A percentile compares a stretch with the other conserved stretches of the same genome.
Conservation (phyloP, 2,888 invertebrate species). For the Amphipyra tragopoginis region DNA sequence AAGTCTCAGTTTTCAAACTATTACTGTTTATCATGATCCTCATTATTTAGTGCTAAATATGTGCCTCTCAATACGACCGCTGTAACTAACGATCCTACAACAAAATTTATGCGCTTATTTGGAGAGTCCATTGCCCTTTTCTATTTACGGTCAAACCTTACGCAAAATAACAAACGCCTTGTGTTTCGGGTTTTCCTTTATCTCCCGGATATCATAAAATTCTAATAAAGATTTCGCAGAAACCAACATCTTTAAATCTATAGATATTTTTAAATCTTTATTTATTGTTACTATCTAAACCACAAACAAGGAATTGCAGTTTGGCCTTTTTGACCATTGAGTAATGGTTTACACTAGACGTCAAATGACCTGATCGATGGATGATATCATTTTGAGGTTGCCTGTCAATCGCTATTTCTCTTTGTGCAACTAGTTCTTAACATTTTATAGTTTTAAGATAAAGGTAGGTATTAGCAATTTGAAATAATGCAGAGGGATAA, state of each 20-base stretch:
- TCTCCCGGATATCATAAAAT: constrained; percentile 16
- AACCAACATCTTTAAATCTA: background rate
- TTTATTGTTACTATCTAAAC: background rate
- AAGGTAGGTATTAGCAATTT: no score
- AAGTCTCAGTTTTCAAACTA: no score
- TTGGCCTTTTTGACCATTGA: constrained; percentile 27
- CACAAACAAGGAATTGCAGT: constrained; percentile 10
- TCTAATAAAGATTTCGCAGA: background rate
- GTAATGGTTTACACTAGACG: constrained; percentile 30
- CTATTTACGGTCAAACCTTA: constrained; percentile 13
- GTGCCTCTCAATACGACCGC: constrained; percentile 13
- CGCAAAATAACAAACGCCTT: constrained; percentile 15
- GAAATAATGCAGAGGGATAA: no score
- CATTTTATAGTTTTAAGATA: constrained; percentile 4
- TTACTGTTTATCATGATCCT: background rate
- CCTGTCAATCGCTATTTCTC: constrained; percentile 25
- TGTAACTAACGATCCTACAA: constrained; percentile 1
- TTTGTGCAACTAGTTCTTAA: constrained; percentile 12
- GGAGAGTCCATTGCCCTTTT: constrained; percentile 38
- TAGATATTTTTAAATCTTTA: no score
- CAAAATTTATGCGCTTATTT: constrained; percentile 47
- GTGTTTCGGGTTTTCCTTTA: constrained; percentile 12
- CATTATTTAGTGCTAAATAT: constrained; percentile 6
- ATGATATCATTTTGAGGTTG: constrained; percentile 41
- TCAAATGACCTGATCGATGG: constrained; percentile 31